Percentiles rank a stretch among this genome's conserved stretches.
Evolutionary conservation across 2,888 invertebrate genomes (phyloP).

Genomic region (Dichetophora obliterata): DNA sequence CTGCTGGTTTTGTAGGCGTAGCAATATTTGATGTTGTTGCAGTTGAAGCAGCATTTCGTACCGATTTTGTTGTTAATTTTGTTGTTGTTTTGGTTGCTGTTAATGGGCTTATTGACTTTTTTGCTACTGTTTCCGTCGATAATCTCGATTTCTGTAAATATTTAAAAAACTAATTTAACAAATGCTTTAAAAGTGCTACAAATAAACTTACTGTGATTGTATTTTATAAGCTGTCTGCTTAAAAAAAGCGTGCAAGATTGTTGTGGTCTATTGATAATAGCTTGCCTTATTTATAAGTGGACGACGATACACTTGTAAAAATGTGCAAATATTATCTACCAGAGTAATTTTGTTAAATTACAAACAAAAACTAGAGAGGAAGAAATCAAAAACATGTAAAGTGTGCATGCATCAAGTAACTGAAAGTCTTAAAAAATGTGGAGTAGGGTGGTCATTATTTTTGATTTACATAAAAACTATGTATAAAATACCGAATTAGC

Average conservation of each 20-base stretch:
- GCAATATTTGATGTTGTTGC: neutral
- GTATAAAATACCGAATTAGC: too few relatives aligned
- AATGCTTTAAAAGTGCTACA: neutral
- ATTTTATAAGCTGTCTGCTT: neutral
- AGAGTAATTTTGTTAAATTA: too few relatives aligned
- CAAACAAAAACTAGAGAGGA: too few relatives aligned
- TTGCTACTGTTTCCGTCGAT: neutral
- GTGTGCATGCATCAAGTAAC: too few relatives aligned
- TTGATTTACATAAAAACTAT: too few relatives aligned
- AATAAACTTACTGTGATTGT: neutral
- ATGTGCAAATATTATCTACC: too few relatives aligned
- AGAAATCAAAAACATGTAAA: too few relatives aligned
- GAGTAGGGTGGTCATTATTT: too few relatives aligned
- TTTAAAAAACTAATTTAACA: neutral
- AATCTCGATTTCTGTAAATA: constrained; percentile 24
- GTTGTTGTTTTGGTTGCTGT: constrained; percentile 4
- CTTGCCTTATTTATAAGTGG: too few relatives aligned
- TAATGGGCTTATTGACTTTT: neutral
- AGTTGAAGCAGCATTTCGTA: neutral
- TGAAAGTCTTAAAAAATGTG: too few relatives aligned
- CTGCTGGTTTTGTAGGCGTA: constrained; percentile 6
- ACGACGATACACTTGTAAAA: too few relatives aligned
- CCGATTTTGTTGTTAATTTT: neutral
- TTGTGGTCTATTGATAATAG: neutral
- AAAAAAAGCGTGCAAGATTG: neutral